Evolutionary conservation across 1,140 invertebrate genomes (phyloP), one percentile per base, ranked within the genome.

Genomic region (Brachionus koreanus): DNA sequence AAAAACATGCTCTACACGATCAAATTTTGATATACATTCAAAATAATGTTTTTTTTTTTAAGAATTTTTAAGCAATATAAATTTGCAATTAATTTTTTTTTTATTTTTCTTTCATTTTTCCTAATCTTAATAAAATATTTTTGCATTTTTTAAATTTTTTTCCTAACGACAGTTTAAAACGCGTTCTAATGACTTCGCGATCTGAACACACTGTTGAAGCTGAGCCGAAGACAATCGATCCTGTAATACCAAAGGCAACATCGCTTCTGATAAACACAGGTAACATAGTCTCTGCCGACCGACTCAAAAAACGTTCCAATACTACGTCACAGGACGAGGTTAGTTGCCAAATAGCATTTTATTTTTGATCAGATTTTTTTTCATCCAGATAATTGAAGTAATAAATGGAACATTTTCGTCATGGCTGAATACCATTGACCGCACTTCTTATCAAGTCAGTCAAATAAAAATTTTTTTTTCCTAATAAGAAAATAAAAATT

Each of bases 251-350:
- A 6, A 79, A 79, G 35, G 46, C 76, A 5, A 79, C 76, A 16
- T 25, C n/a, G 3, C 33, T 79, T 16, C 39, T 65, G 4, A 57
- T 79, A 9, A 61, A 57, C 19, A 61, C 76, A 0, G 76, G 76
- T 16, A 79, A 79, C 37, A 35, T 79, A 5, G 76, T 79, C 25
- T 61, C 76, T 5, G 39, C 49, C 5, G 76, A 79, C 39, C n/a
- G 76, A 9, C 49, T 79, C 5, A 79, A 79, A 79, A 79, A 79
- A 65, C 46, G 49, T 9, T n/a, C 49, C 5, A 79, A 79, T 49
- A 57, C 12, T 9, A 79, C n/a, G 29, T 49, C 76, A 7, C 76
- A 79, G n/a, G 76, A 79, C 4, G 76, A 79, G 25, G 76, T 79
- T 13, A 79, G 6, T 33, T 49, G 42, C 39, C 5, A 9, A 16